A percentile compares a stretch with the other conserved stretches of the same genome.
Conservation (phyloP, 1,140 invertebrate species). For the Drosophila repletoides region DNA sequence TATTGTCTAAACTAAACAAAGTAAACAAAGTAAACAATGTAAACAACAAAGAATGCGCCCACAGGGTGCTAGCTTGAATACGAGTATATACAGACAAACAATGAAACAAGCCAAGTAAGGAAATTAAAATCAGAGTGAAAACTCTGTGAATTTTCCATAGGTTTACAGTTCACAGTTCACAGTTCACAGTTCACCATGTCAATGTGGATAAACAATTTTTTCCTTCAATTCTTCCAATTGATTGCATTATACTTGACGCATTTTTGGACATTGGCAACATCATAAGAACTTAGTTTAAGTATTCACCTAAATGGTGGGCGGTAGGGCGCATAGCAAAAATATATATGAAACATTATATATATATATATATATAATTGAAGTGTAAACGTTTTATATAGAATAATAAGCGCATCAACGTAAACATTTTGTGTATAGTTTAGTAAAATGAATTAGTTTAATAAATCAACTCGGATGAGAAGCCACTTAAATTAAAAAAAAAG, state of each 20-base stretch:
- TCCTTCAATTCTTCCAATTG: constrained; percentile 50
- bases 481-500: constrained; percentile 30
- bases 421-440: constrained; percentile 77
- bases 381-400: constrained; percentile 61
- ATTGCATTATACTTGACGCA: constrained; percentile 58
- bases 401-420: constrained; percentile 55
- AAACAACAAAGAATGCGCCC: constrained; percentile 32
- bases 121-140: constrained; percentile 14
- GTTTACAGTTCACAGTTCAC: constrained; percentile 50
- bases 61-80: constrained; percentile 8
- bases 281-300: constrained; percentile 44
- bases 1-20: constrained; percentile 55
- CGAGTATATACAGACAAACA: constrained; percentile 25
- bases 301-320: constrained; percentile 40
- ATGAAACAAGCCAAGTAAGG: constrained; percentile 12
- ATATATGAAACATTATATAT: constrained; percentile 11
- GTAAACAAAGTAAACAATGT: constrained; percentile 53
- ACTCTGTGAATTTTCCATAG: constrained; percentile 55
- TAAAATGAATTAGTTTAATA: constrained; percentile 75
- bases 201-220: constrained; percentile 16
- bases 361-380: constrained; percentile 11
- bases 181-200: constrained; percentile 48
- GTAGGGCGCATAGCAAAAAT: constrained; percentile 24
- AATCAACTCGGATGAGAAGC: constrained; percentile 57
- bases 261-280: constrained; percentile 5